Conservation (phyloP, 2,113 vertebrate species). For the Charadrius vociferus region DNA sequence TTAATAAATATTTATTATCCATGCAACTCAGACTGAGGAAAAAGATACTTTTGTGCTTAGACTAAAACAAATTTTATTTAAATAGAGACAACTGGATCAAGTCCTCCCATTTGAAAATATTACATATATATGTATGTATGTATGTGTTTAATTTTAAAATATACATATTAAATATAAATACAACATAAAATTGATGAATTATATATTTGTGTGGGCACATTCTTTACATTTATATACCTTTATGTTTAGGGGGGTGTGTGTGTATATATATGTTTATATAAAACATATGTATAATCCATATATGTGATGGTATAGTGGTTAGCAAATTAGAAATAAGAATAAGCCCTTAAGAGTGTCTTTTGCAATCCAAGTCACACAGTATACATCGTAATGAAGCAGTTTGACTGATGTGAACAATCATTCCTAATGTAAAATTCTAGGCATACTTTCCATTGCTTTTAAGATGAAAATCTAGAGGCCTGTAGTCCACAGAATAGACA, state of each 20-base stretch:
- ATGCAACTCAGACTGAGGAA: neutral
- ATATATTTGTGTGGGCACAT: neutral
- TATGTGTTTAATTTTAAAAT: neutral
- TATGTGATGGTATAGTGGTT: neutral
- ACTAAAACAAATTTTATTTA: neutral
- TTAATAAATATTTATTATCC: neutral
- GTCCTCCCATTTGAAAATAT: neutral
- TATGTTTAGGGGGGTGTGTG: neutral
- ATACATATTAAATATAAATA: neutral
- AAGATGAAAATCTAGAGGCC: neutral
- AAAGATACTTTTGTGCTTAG: neutral
- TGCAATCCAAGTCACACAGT: neutral
- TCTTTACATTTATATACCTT: neutral
- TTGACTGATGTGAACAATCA: neutral
- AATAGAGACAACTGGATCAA: neutral
- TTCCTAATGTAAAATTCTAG: neutral
- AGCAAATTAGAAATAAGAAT: neutral
- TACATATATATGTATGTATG: too few species aligned
- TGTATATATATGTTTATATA: neutral
- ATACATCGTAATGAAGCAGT: neutral
- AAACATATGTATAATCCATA: neutral
- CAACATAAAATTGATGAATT: neutral
- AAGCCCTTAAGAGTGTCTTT: neutral
- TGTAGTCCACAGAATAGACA: neutral
- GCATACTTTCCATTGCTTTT: neutral